Evolutionary conservation across 1,140 invertebrate genomes (phyloP), one percentile per base, ranked within the genome.

Genomic region (Bombus superbus): DNA sequence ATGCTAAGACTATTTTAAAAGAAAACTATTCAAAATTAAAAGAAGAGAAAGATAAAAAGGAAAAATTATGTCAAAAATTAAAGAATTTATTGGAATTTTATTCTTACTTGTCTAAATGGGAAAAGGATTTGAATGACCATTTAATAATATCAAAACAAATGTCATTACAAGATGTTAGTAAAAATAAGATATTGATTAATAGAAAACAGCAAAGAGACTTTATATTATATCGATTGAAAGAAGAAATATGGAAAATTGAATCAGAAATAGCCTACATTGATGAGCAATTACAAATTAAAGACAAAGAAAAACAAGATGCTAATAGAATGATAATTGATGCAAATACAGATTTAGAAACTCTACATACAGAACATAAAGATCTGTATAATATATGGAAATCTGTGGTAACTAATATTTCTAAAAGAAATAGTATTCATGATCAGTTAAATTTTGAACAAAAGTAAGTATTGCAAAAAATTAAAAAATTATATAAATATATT

Each of bases 341-440:
- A 10, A 97, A 96, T 86, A 96, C 96, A 11, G 97, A 98, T 92
- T 94, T 98, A 40, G 97, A 97, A 92, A 96, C 96, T 32, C 91
- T 98, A 40, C 96, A 97, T 89, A 95, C 96, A 59, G 97, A 98
- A 86, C 96, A 97, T 85, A 96, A 96, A 57, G 96, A 96, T 32
- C 94, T 98, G 6, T 95, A 97, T 64, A 96, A 96, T 90, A 95
- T 97, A 18, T 98, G 97, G 97, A 97, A 97, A 91, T 96, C 96
- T 15, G 96, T 97, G 35, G 95, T 98, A 38, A 94, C 96, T 10
- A 96, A 96, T 80, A 97, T 98, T 85, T 95, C 96, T 59, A 96
- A 97, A 68, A 93, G 97, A 64, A 97, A 98, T 92, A 96, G 96
- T 92, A 96, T 97, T 10, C 95, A 96, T 74, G 95, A 96, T 85